Conservation (phyloP, 2,888 invertebrate genomes). For the Philereme vetulata region DNA sequence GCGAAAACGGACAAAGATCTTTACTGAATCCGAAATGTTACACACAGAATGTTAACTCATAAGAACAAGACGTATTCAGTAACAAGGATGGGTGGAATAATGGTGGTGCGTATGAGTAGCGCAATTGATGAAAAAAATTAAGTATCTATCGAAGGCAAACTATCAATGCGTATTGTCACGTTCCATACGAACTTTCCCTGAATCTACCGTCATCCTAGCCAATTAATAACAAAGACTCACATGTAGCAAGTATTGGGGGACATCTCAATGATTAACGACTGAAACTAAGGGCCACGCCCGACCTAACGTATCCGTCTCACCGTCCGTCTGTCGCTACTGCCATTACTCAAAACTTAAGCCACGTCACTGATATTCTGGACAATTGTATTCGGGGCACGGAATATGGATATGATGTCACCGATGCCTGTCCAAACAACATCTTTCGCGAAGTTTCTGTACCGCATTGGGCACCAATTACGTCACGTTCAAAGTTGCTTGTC, state of each 20-base stretch:
- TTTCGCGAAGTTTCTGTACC: slow-evolving; percentile 20
- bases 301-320: slow-evolving; percentile 43
- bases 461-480: slow-evolving; percentile 24
- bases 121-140: too few relatives aligned
- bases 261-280: slow-evolving; percentile 41
- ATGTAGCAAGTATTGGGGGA: slow-evolving; percentile 39
- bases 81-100: too few relatives aligned
- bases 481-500: slow-evolving; percentile 15
- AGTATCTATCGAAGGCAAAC: too few relatives aligned
- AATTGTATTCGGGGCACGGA: slow-evolving; percentile 51
- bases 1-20: too few relatives aligned
- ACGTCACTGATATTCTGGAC: slow-evolving; percentile 62
- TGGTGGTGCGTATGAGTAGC: too few relatives aligned
- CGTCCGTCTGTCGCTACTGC: slow-evolving; percentile 49
- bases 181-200: slow-evolving; percentile 22
- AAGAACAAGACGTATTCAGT: too few relatives aligned
- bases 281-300: slow-evolving; percentile 37
- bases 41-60: too few relatives aligned
- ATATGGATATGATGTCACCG: slow-evolving; percentile 46
- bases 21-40: too few relatives aligned
- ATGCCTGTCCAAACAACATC: slow-evolving; percentile 29
- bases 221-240: slow-evolving; percentile 42
- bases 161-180: slow-evolving; percentile 2
- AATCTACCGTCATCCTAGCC: slow-evolving; percentile 32
- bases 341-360: slow-evolving; percentile 62